Base-by-base conservation (phyloP, 2,888 invertebrate species). In the Ochlodes sylvanus region DNA sequence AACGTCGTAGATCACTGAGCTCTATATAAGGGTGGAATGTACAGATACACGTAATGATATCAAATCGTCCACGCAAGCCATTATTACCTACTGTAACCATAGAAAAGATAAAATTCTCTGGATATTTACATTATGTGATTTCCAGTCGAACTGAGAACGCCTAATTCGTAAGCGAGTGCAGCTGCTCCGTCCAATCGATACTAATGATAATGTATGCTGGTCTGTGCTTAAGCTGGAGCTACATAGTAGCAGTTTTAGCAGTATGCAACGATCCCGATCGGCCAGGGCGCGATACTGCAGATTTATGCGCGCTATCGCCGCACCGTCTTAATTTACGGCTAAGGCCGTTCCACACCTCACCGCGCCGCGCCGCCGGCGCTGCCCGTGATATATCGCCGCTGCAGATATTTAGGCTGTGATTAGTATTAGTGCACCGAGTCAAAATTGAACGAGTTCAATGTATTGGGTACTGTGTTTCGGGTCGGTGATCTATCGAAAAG, bases 251-350 rank as follows among this genome's bases (percentile, higher is more conserved):
- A 74, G 68, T 66, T 77, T 54, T 54, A 50, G 55, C 55, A 34
- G 34, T 9, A 34, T 34, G 60, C 34, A 21, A n/a, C 82, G 68
- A 68, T 68, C 62, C 72, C 75, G 76, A 79, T 79, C 73, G 73
- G 71, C 71, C 70, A 74, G 73, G 74, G 73, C 74, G 71, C 71
- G 80, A 80, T 80, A 77, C 70, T 67, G 69, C 58, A 75, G 79
- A 79, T 78, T 80, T 80, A 80, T 78, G 77, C 70, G 47, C 70
- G 67, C 73, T 78, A 77, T 79, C 80, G 70, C 68, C 27, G 71
- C 75, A 63, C 71, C 69, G 76, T 77, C 80, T 79, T 79, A 80
- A 80, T 79, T 80, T 79, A 80, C 76, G 74, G 72, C 72, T 71
- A 72, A 76, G 73, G 73, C 68, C 64, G 57, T 52, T 66, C 71